Conservation (phyloP, 2,113 vertebrate genomes). For the Nibea albiflora region DNA sequence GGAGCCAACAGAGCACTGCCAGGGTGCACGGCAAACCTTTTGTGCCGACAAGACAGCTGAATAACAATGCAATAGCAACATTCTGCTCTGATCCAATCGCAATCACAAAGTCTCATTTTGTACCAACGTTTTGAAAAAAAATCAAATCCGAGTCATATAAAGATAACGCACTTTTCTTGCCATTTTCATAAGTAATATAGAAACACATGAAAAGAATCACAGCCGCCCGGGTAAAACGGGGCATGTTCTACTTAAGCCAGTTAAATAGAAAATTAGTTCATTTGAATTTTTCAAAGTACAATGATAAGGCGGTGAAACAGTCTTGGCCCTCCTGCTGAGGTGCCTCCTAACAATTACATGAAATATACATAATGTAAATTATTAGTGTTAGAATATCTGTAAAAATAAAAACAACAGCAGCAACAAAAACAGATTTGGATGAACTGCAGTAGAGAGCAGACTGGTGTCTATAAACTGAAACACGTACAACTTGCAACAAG, state of each 20-base stretch:
- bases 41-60: conserved; percentile 50
- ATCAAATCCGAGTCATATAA: conserved; percentile 22
- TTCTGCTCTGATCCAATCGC: conserved; percentile 30
- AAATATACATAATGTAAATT: conserved; percentile 31
- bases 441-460: neutral
- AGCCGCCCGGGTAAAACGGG: neutral
- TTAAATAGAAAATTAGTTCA: conserved; percentile 39
- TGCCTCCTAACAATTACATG: conserved; percentile 31
- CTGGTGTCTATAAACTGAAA: neutral
- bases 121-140: neutral
- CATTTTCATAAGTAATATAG: conserved; percentile 42
- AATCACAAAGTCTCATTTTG: conserved; percentile 27
- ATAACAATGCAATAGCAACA: conserved; percentile 46
- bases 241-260: conserved; percentile 14
- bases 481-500: conserved; percentile 1
- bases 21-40: conserved; percentile 59
- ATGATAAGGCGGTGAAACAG: conserved; percentile 46
- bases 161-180: conserved; percentile 17
- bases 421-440: neutral
- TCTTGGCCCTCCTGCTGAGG: conserved; percentile 18
- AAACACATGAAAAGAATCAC: conserved; percentile 18
- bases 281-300: conserved; percentile 47
- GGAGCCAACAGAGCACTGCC: conserved; percentile 55
- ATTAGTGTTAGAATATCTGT: conserved; percentile 21
- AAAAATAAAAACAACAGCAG: neutral